Evolutionary conservation across 2,113 vertebrate genomes (phyloP), one percentile per base, ranked within the genome.

Genomic region (Tautogolabrus adspersus): DNA sequence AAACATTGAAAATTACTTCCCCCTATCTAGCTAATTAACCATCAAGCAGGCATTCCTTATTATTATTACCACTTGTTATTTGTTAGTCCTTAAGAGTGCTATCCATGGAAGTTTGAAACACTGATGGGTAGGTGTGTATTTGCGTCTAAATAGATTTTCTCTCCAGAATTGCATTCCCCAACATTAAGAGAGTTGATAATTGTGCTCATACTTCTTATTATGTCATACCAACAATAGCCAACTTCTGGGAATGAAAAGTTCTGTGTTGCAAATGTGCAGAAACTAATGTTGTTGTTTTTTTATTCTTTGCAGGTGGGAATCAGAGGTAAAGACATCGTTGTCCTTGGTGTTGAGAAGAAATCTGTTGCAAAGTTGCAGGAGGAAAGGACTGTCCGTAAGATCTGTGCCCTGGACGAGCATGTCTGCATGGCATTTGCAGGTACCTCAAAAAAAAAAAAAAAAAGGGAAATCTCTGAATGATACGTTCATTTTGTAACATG

Each of bases 351-450:
- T 4, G 95, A 96, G 87, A 95, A 96, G 89, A 96, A 96, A 54
- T 95, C 94, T 15, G 93, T 95, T 44, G 95, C 94, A 19, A 96
- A 96, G 77, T 83, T 96, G 85, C 95, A 96, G 79, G 95, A 96
- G 51, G 94, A 96, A 88, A 94, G 95, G 82, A 96, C 95, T n/a
- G 94, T 95, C 62, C 95, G 94, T 34, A 97, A 95, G 85, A 96
- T 94, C 5, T 96, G 93, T 81, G 94, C 93, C 16, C 90, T 96
- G n/a, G 94, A 94, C 70, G 96, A 96, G 75, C 95, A 96, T 0
- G 94, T 95, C 76, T 97, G 94, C 89, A 95, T 97, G 94, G 93
- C 94, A 22, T 97, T 96, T 93, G 94, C 93, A 94, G 95, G 94
- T 96, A 93, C 8, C 0, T 16, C 16, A 30, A 8, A 13, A 15